A percentile compares a stretch with the other conserved stretches of the same genome.
These are phyloP conservation scores for Philaethria dido DNA, from an alignment of 2,888 invertebrate species.

Conservation along the genomic window DNA sequence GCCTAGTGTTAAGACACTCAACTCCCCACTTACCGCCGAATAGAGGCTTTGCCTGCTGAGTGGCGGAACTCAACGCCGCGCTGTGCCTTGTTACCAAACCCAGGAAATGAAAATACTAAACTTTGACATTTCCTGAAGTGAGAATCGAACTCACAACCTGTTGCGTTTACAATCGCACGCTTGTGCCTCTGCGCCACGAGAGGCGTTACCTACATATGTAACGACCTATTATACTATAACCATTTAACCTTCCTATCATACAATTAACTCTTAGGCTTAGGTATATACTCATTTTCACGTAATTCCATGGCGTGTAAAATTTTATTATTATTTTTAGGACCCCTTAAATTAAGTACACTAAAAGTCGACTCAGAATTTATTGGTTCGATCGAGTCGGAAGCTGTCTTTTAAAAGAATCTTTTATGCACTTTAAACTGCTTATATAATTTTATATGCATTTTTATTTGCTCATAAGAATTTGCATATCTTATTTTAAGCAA, in stretches of 20 bases:
- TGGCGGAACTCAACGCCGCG: too few relatives aligned
- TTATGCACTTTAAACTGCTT: background rate
- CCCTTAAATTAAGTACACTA: conserved; percentile 41
- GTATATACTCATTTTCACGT: conserved; percentile 46
- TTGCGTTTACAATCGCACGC: too few relatives aligned
- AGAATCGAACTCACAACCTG: too few relatives aligned
- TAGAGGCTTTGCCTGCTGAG: too few relatives aligned
- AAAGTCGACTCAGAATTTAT: conserved; percentile 32
- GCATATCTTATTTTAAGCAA: background rate
- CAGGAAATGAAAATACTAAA: too few relatives aligned
- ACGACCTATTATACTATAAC: too few relatives aligned
- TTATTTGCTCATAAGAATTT: conserved; percentile 2
- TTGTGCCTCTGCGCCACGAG: too few relatives aligned
- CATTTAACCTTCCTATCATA: background rate
- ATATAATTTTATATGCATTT: background rate
- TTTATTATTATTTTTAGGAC: conserved; percentile 46
- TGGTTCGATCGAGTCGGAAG: conserved; percentile 32
- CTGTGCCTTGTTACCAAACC: too few relatives aligned
- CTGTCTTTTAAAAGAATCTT: conserved; percentile 24
- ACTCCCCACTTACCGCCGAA: too few relatives aligned
- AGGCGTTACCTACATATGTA: too few relatives aligned
- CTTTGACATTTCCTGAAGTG: too few relatives aligned
- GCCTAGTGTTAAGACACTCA: too few relatives aligned
- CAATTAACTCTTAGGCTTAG: conserved; percentile 27
- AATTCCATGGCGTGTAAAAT: conserved; percentile 44